Evolutionary conservation across 2,888 invertebrate species (phyloP).

Genomic region (Octodonta nipae): DNA sequence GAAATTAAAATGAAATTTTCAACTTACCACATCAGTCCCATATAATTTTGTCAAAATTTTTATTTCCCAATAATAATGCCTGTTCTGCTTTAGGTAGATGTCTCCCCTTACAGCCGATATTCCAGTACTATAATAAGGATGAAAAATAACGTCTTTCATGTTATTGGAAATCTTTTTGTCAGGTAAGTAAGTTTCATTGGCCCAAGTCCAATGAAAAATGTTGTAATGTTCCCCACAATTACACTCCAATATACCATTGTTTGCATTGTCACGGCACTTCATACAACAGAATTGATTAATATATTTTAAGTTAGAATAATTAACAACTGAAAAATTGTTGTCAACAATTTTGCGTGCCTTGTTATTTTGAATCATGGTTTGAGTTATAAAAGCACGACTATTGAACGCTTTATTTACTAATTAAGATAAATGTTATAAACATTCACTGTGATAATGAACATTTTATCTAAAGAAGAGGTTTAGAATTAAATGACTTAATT

Average conservation of each 20-base stretch:
- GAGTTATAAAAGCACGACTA: no score
- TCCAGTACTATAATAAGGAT: constrained; percentile 69
- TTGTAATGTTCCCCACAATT: constrained; percentile 42
- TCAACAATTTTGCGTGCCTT: no score
- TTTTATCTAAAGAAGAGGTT: no score
- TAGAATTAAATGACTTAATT: no score
- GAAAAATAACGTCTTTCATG: constrained; percentile 60
- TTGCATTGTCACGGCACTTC: constrained; percentile 9
- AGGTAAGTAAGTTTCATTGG: constrained; percentile 11
- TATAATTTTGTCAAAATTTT: constrained; percentile 69
- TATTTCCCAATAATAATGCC: constrained; percentile 82
- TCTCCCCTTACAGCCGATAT: constrained; percentile 68
- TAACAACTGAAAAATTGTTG: no score
- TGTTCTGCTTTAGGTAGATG: constrained; percentile 46
- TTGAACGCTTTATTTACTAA: no score
- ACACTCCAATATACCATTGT: constrained; percentile 29
- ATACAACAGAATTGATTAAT: constrained; percentile 12
- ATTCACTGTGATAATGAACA: no score
- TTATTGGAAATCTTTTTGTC: constrained; percentile 31
- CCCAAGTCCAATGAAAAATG: constrained; percentile 33
- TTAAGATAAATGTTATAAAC: no score
- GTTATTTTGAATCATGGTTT: no score
- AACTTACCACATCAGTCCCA: constrained; percentile 84
- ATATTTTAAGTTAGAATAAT: no score
- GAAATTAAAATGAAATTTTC: constrained; percentile 14